Conservation (phyloP, 2,113 vertebrate species). For the Sturnira hondurensis region DNA sequence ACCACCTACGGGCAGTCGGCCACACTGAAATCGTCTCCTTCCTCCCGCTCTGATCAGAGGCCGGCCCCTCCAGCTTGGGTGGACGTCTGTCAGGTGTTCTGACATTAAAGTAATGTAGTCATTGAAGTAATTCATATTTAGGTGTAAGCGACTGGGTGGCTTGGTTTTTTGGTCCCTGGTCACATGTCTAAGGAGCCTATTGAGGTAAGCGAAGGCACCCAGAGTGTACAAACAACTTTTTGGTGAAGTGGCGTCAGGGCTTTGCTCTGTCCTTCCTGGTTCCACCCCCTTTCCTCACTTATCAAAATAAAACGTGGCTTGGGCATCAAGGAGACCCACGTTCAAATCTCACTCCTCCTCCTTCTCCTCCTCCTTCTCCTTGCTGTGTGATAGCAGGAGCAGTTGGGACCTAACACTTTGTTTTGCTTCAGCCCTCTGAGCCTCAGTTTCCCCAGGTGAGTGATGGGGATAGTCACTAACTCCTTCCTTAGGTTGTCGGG, state of each 20-base stretch:
- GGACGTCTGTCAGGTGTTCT: neutral
- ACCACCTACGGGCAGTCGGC: neutral
- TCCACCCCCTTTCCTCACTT: neutral
- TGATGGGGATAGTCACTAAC: neutral
- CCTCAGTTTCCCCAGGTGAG: neutral
- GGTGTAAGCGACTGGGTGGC: neutral
- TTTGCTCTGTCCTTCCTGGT: neutral
- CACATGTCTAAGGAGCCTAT: neutral
- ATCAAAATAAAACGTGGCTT: neutral
- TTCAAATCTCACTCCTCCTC: neutral
- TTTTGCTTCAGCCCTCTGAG: neutral
- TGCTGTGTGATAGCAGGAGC: neutral
- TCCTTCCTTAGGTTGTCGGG: neutral
- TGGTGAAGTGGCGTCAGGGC: neutral
- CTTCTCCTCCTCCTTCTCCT: neutral
- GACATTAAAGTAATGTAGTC: too few species aligned
- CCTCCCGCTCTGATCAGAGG: neutral
- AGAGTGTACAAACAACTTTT: neutral
- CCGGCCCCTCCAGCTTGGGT: neutral
- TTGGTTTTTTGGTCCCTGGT: neutral
- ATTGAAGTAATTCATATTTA: neutral
- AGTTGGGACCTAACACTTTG: neutral
- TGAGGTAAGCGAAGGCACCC: neutral
- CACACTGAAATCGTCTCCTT: neutral
- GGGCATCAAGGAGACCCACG: rapidly evolving